Evolutionary conservation across 2,888 invertebrate genomes (phyloP).

Genomic region (Pimpla rufipes): DNA sequence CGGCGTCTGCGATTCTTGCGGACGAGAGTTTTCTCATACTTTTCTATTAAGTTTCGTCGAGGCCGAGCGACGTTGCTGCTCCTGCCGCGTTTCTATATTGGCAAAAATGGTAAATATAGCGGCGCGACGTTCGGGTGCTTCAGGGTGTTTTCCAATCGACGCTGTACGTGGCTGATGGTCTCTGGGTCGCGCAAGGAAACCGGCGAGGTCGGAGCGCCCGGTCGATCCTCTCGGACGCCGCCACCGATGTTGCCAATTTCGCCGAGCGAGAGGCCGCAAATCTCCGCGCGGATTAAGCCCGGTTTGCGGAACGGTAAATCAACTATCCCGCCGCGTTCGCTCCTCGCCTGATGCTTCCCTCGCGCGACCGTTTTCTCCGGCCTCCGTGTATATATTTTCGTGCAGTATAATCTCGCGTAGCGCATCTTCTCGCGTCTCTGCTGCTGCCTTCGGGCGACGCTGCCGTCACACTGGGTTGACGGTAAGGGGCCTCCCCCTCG

Average conservation of each 20-base stretch:
- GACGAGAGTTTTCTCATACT: background rate
- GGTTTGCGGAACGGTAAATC: conserved; percentile 78
- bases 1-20: conserved; percentile 1
- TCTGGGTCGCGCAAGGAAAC: too few species aligned
- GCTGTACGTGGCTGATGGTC: too few species aligned
- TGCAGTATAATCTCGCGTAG: background rate
- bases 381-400: conserved; percentile 17
- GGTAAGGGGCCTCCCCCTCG: conserved; percentile 64
- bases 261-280: conserved; percentile 74
- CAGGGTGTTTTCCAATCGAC: too few species aligned
- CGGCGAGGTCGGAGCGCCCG: too few species aligned
- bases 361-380: conserved; percentile 1
- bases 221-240: too few species aligned
- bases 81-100: too few species aligned
- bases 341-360: conserved; percentile 30
- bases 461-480: conserved; percentile 37
- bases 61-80: too few species aligned
- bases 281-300: conserved; percentile 77
- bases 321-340: conserved; percentile 75
- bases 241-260: conserved; percentile 75
- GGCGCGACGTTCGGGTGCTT: too few species aligned
- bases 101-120: too few species aligned
- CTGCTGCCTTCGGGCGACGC: conserved; percentile 40
- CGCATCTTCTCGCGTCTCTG: background rate
- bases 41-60: background rate